Evolutionary conservation across 2,888 invertebrate genomes (phyloP), one percentile per base, ranked within the genome.

Genomic region (Parascotia fuliginaria): DNA sequence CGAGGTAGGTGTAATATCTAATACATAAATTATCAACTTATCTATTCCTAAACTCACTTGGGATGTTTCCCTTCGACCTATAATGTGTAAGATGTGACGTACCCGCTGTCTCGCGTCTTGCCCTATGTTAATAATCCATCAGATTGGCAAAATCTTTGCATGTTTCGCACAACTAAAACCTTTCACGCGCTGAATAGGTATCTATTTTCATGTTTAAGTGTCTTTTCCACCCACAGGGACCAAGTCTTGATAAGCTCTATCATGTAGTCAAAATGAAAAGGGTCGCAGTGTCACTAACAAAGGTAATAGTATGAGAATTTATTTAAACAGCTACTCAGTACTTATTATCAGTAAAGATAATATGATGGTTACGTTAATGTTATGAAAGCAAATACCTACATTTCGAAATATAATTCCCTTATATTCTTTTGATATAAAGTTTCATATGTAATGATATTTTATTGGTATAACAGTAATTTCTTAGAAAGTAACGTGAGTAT

Each of bases 21-120:
- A 79, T 85, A 80, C 79, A 86, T 86, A 84, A 83, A 78, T 83
- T 77, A 85, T 81, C 68, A 79, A 75, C 69, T 77, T 78, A 85
- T 84, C 81, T 82, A 75, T 81, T 77, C 69, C 61, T 65, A 64
- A 69, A 65, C 45, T 65, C 70, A 52, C 69, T 47, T 44, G 74
- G 69, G 79, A 68, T 50, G 55, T 50, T 54, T 53, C 60, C 72
- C 72, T 73, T 60, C 67, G 66, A 59, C 31, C 73, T 72, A 62
- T 70, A 74, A 80, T 73, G 62, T 70, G 72, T 73, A 34, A 75
- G 62, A 63, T 70, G 78, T 77, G 77, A 77, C 76, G 70, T 64
- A 66, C 74, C 72, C 71, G 72, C 75, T 70, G 71, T 72, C 70
- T 72, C 47, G 33, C 41, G 65, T 66, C 58, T 73, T 42, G 36